These are phyloP conservation scores for Platycercus adscitus DNA, from an alignment of 2,113 vertebrate genomes.

Conservation along the genomic window DNA sequence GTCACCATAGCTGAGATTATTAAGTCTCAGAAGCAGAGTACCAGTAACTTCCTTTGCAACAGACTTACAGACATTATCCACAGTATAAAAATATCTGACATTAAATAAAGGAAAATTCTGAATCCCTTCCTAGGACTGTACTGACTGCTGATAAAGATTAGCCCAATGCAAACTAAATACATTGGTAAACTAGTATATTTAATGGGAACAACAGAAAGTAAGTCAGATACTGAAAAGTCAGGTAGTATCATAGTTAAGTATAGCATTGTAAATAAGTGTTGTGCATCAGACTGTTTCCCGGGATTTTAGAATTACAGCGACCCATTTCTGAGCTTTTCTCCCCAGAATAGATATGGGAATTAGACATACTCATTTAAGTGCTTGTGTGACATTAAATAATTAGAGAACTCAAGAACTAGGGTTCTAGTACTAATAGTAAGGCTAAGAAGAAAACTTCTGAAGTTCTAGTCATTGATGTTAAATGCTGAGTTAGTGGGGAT, in stretches of 20 bases:
- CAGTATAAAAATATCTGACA: neutral
- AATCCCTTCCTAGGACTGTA: neutral
- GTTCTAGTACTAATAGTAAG: neutral
- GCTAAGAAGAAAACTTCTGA: neutral
- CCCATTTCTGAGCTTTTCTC: neutral
- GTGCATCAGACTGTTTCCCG: neutral
- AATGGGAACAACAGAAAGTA: neutral
- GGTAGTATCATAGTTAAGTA: neutral
- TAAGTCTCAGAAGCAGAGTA: neutral
- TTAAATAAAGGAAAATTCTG: neutral
- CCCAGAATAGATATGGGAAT: neutral
- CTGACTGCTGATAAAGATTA: neutral
- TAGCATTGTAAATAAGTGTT: neutral
- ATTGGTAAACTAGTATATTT: neutral
- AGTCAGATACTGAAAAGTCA: neutral
- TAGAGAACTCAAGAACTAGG: neutral
- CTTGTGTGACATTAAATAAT: neutral
- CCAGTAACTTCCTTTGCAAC: neutral
- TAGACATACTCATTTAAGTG: neutral
- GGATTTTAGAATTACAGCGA: neutral
- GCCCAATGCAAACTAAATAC: neutral
- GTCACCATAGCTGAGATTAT: neutral
- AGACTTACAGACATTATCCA: neutral
- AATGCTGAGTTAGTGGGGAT: neutral
- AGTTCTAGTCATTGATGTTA: neutral